A percentile compares a stretch with the other conserved stretches of the same genome.
These are phyloP conservation scores for Sminthopsis crassicaudata DNA, from an alignment of 2,113 vertebrate genomes.

Conservation along the genomic window DNA sequence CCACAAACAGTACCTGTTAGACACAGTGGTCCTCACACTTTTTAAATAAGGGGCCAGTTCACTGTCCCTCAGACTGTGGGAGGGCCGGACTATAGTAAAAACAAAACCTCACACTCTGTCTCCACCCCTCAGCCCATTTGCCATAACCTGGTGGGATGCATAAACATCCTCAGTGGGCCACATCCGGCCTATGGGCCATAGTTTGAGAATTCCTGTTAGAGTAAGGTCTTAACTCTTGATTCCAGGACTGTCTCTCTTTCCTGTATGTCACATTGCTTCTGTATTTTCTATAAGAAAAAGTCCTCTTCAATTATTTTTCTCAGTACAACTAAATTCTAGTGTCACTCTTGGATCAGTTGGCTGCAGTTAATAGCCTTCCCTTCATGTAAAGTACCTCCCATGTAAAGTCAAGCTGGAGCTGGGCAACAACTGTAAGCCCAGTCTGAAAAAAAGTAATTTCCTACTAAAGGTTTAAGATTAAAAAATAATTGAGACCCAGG, in stretches of 20 bases:
- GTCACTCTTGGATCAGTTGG: neutral
- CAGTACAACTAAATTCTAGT: neutral
- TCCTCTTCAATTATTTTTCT: neutral
- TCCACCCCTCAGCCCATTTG: too few species aligned
- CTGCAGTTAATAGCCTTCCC: neutral
- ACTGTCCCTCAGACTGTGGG: too few species aligned
- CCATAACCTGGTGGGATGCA: too few species aligned
- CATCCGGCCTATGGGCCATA: too few species aligned
- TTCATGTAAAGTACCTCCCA: neutral
- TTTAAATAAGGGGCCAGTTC: too few species aligned
- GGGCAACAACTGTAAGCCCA: constrained; percentile 20
- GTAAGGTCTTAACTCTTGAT: neutral
- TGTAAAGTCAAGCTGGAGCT: constrained; percentile 1
- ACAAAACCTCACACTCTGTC: too few species aligned
- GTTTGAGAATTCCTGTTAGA: too few species aligned
- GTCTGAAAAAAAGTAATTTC: constrained; percentile 52
- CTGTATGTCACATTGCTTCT: neutral
- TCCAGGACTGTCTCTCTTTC: neutral
- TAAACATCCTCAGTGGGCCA: too few species aligned
- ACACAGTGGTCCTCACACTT: too few species aligned
- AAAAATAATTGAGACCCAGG: constrained; percentile 34
- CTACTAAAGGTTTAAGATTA: constrained; percentile 57
- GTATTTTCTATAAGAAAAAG: neutral
- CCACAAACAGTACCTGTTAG: neutral
- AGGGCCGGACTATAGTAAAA: too few species aligned